Evolutionary conservation across 2,113 vertebrate genomes (phyloP), one percentile per base, ranked within the genome.

Genomic region (Suncus etruscus): DNA sequence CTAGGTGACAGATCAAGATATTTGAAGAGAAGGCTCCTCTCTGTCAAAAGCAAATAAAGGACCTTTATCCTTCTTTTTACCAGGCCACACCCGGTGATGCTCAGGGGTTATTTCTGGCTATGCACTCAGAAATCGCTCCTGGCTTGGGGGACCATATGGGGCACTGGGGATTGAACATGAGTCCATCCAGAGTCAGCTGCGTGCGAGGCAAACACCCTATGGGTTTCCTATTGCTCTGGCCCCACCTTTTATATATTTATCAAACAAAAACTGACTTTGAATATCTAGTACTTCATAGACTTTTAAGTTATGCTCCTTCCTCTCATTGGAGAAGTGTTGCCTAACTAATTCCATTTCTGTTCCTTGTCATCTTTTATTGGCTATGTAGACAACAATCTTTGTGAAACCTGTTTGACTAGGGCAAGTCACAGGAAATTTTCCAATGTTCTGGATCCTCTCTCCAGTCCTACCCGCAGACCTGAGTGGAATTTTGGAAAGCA

Each of bases 401-500:
- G 61, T 78, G 75, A 90, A 84, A 73, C 77, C 80, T 79, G n/a
- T 45, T 48, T 83, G 65, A 68, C 76, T 45, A 80, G 27, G 83
- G 85, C 87, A 82, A 66, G 50, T 11, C 63, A 84, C 74, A 93
- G 92, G 69, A 86, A 89, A 88, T 47, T 76, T 91, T 79, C 63
- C 32, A 58, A 73, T 72, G 73, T 69, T 47, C 83, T 72, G 6
- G 29, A 47, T 47, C 39, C 70, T 51, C 77, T 58, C 51, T 54
- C 58, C 58, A 63, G 27, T 29, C 66, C 91, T 87, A 69, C 68
- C 92, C 81, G 45, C 48, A 89, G 73, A 84, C 91, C 63, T 83
- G 73, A 51, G 80, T 86, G 86, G 92, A 93, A 92, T 91, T 94
- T 83, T 94, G 95, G 92, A 92, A 92, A 84, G 75, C 70, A 76